Base-by-base conservation (phyloP, 2,888 invertebrate genomes). In the Epinotia nisella region DNA sequence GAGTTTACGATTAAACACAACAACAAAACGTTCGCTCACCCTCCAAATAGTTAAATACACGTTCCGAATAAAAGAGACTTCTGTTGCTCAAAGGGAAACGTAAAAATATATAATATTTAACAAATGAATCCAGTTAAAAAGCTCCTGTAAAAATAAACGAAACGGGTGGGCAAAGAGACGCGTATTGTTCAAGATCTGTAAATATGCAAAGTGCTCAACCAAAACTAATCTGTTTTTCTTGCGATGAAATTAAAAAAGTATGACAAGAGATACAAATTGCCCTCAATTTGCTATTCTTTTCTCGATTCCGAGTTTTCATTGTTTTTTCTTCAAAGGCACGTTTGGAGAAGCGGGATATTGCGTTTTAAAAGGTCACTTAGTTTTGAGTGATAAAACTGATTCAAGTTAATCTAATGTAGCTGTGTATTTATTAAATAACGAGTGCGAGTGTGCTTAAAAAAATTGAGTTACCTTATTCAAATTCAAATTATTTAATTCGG, bases 241-340 rank as follows among this genome's bases (percentile, higher is more conserved):
- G 80, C 82, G 83, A 86, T 88, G 83, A 89, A 90, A 91, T 91
- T 91, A 91, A 91, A 91, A n/a, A 89, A 91, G 87, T 88, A 89
- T 90, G 90, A 90, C 89, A 88, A 89, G 85, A 87, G 85, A 87
- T 90, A 90, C 87, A 91, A 88, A 91, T 90, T 81, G 82, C 85
- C 87, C 88, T 88, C 90, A 87, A 90, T 90, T 89, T 86, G 84
- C 84, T 71, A 55, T 71, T 82, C 81, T 85, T 84, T 85, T 88
- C 83, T 83, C 82, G 84, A 84, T 84, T 87, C 84, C 80, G 83
- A 84, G 87, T 24, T 88, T 89, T 87, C 86, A 90, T 89, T 89
- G 87, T 89, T 89, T 88, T 87, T 89, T 88, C 87, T 86, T 87
- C 86, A 87, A 89, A 86, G 82, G 83, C 86, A 85, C 86, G 85